A percentile compares a stretch with the other conserved stretches of the same genome.
These are phyloP conservation scores for Sipha maydis DNA, from an alignment of 2,888 invertebrate genomes.

Conservation along the genomic window DNA sequence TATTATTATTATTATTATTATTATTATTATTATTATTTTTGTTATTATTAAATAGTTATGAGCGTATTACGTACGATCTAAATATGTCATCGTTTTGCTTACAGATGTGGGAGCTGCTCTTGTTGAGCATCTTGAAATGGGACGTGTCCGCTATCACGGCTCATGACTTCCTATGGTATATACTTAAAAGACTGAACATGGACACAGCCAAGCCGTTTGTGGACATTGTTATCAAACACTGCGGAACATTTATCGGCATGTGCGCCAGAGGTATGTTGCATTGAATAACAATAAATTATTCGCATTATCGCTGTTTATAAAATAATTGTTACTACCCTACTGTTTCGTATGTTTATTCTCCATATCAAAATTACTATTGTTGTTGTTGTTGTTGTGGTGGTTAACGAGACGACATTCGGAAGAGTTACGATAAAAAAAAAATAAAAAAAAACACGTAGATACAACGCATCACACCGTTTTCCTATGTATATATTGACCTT, in stretches of 20 bases:
- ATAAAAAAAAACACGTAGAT: not conserved
- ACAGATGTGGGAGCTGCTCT: slow-evolving; percentile 93
- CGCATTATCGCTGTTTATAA: not conserved
- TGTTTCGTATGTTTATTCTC: not conserved
- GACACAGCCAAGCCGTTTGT: slow-evolving; percentile 71
- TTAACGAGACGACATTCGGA: not conserved
- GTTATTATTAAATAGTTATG: not conserved
- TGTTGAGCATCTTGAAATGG: slow-evolving; percentile 92
- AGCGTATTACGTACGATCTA: not conserved
- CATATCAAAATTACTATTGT: not conserved
- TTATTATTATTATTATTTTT: too few relatives aligned
- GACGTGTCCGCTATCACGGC: slow-evolving; percentile 92
- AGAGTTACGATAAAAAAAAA: too few relatives aligned
- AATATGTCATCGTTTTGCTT: slow-evolving; percentile 66
- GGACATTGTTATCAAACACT: slow-evolving; percentile 84
- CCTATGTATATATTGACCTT: not conserved
- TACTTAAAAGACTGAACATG: slow-evolving; percentile 79
- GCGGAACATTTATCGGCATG: slow-evolving; percentile 88
- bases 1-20: too few relatives aligned
- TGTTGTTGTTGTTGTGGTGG: too few relatives aligned
- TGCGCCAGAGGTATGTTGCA: slow-evolving; percentile 85
- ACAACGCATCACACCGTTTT: not conserved
- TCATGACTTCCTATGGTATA: slow-evolving; percentile 89
- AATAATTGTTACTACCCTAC: too few relatives aligned
- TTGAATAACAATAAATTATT: not conserved